A percentile compares a stretch with the other conserved stretches of the same genome.
Evolutionary conservation across 2,113 vertebrate genomes (phyloP).

Genomic region (Taurulus bubalis): DNA sequence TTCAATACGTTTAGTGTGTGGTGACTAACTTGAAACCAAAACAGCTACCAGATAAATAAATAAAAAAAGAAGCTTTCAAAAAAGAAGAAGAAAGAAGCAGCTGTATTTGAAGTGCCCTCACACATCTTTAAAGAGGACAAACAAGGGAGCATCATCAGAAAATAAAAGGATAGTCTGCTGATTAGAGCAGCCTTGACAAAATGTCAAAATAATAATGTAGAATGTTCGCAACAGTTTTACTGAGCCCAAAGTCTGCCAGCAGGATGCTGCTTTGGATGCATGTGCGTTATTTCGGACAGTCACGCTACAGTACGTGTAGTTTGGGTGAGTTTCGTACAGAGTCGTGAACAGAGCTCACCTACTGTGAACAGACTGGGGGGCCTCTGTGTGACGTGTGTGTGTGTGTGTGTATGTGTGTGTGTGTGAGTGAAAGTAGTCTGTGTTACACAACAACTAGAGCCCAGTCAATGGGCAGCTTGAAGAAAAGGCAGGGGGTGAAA

Average conservation of each 20-base stretch:
- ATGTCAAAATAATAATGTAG: slow-evolving; percentile 1
- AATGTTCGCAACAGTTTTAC: no score
- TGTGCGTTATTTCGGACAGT: slow-evolving; percentile 1
- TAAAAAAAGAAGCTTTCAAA: no score
- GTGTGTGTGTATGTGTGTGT: background rate
- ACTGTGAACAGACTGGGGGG: slow-evolving; percentile 59
- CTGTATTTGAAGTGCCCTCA: background rate
- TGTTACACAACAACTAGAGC: slow-evolving; percentile 60
- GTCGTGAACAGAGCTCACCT: slow-evolving; percentile 17
- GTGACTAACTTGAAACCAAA: background rate
- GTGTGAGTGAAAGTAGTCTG: slow-evolving; percentile 8
- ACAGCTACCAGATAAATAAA: background rate
- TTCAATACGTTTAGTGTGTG: background rate
- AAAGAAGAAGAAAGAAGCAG: background rate
- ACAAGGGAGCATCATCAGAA: background rate
- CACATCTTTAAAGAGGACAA: background rate
- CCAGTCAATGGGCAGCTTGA: slow-evolving; percentile 55
- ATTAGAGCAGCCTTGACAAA: background rate
- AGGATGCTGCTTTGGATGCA: background rate
- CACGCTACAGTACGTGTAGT: background rate
- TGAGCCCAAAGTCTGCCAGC: no score
- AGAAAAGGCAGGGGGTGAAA: slow-evolving; percentile 50
- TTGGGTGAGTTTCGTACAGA: slow-evolving; percentile 19
- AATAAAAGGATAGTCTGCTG: background rate
- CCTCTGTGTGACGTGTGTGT: slow-evolving; percentile 28